Evolutionary conservation across 2,888 invertebrate genomes (phyloP).

Genomic region (Achlya flavicornis): DNA sequence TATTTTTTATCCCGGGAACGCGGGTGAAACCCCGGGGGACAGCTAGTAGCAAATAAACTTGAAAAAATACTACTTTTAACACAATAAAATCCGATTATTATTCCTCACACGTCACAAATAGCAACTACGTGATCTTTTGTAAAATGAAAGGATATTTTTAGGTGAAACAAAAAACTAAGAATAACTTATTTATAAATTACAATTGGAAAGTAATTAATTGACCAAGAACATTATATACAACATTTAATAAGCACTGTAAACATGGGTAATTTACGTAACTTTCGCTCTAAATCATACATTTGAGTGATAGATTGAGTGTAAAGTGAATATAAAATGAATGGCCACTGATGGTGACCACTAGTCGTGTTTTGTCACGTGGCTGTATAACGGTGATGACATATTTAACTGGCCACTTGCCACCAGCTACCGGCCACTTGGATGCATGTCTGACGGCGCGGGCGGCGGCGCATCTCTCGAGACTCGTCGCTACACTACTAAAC

Average conservation of each 20-base stretch:
- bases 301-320: conserved; percentile 11
- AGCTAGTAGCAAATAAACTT: too few relatives aligned
- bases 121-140: too few relatives aligned
- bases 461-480: conserved; percentile 10
- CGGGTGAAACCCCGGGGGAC: too few relatives aligned
- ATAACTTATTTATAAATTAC: too few relatives aligned
- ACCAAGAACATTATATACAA: background rate
- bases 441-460: conserved; percentile 30
- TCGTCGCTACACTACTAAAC: conserved; percentile 35
- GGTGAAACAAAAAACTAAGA: too few relatives aligned
- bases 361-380: conserved; percentile 40
- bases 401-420: conserved; percentile 53
- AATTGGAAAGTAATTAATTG: too few relatives aligned
- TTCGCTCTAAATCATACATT: conserved; percentile 4
- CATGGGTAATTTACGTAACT: conserved; percentile 5
- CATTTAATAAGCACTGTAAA: background rate
- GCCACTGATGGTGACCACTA: conserved; percentile 17
- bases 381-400: conserved; percentile 70
- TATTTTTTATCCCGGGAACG: too few relatives aligned
- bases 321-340: conserved; percentile 31
- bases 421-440: conserved; percentile 23
- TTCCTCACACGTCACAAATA: too few relatives aligned
- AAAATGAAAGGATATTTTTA: too few relatives aligned
- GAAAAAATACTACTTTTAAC: background rate
- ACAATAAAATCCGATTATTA: background rate